A percentile compares a stretch with the other conserved stretches of the same genome.
Conservation (phyloP, 2,797 vertebrate genomes). For the Pygocentrus nattereri region DNA sequence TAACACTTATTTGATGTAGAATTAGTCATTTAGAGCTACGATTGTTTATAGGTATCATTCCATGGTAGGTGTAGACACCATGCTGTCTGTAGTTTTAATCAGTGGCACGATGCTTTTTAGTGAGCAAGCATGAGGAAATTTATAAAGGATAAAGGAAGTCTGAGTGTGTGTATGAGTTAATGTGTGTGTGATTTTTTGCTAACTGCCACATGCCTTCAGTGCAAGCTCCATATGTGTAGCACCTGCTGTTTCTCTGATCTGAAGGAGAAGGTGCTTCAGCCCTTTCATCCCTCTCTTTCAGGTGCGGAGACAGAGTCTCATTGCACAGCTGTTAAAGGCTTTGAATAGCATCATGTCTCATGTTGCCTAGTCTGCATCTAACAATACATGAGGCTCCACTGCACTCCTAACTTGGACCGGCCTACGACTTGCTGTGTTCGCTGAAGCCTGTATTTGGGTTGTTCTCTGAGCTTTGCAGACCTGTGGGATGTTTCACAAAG, state of each 20-base stretch:
- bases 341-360: conserved; percentile 6
- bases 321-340: conserved; percentile 22
- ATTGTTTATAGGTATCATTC: neutral
- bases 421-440: neutral
- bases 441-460: neutral
- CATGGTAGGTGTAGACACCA: neutral
- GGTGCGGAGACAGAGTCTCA: conserved; percentile 9
- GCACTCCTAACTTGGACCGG: neutral
- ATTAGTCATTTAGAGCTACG: neutral
- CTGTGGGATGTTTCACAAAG: neutral
- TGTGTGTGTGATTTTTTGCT: conserved; percentile 29
- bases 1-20: neutral
- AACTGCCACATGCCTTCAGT: conserved; percentile 10
- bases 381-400: conserved; percentile 1
- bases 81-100: neutral
- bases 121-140: neutral
- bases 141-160: neutral
- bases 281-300: conserved; percentile 35
- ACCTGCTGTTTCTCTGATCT: conserved; percentile 45
- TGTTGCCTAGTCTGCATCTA: neutral
- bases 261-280: conserved; percentile 18
- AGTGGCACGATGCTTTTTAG: neutral
- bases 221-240: conserved; percentile 33
- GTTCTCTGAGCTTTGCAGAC: conserved; percentile 11
- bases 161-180: conserved; percentile 38